Percentiles rank a stretch among this genome's conserved stretches.
phyloP scores from a whole-genome alignment of 2,888 invertebrate genomes.

The Antitype chi region DNA sequence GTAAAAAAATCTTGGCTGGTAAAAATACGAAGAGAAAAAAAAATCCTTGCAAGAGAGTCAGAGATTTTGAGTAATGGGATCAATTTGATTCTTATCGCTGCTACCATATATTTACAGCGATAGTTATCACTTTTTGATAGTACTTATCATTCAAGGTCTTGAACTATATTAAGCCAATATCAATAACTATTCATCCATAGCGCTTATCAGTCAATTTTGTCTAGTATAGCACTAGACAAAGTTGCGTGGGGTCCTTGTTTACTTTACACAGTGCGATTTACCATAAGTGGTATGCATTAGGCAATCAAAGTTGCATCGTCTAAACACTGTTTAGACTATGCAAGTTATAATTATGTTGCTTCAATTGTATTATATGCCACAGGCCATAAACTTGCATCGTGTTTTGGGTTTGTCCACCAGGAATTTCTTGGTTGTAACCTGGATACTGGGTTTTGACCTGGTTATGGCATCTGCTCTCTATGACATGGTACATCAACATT shows the following conservation, averaged over 20 bases:
- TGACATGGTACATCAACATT: neutral
- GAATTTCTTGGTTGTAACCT: neutral
- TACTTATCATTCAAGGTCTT: constrained; percentile 33
- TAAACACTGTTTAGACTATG: too few species aligned
- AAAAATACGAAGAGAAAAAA: neutral
- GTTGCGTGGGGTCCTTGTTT: neutral
- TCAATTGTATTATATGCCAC: too few species aligned
- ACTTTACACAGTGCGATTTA: too few species aligned
- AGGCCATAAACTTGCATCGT: too few species aligned
- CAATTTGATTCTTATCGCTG: constrained; percentile 14
- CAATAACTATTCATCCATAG: neutral
- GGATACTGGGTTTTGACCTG: neutral
- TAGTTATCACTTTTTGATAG: constrained; percentile 26
- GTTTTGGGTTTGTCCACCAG: neutral
- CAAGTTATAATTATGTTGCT: too few species aligned
- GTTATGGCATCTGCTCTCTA: neutral
- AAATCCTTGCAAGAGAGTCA: neutral
- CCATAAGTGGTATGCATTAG: too few species aligned
- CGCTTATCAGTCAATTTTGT: constrained; percentile 13
- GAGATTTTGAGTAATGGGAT: constrained; percentile 7
- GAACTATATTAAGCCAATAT: neutral
- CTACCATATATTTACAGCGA: constrained; percentile 1
- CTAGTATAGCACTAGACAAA: too few species aligned
- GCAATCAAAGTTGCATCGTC: too few species aligned
- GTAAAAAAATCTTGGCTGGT: neutral